Evolutionary conservation across 2,888 invertebrate species (phyloP).

Genomic region (Pyrrhia umbra): DNA sequence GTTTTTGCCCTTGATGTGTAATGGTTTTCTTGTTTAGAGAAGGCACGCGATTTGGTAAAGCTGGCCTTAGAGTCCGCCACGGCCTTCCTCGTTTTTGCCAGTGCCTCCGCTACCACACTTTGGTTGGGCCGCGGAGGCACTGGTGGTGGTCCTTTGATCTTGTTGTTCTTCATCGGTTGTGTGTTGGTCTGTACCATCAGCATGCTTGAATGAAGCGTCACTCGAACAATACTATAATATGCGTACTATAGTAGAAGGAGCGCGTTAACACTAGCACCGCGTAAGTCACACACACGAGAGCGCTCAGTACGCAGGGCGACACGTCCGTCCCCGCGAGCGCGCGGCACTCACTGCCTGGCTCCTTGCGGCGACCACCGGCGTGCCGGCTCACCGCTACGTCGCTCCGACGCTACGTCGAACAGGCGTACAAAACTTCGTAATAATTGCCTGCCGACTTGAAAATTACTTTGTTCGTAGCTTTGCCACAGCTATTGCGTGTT

Average conservation of each 20-base stretch:
- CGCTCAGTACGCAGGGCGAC: slow-evolving; percentile 72
- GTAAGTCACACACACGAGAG: slow-evolving; percentile 77
- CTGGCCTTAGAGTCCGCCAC: slow-evolving; percentile 87
- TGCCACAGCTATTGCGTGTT: slow-evolving; percentile 61
- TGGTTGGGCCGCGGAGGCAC: slow-evolving; percentile 95
- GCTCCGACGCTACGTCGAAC: slow-evolving; percentile 35
- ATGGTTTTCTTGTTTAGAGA: slow-evolving; percentile 78
- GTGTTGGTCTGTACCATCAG: slow-evolving; percentile 90
- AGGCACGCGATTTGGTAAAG: slow-evolving; percentile 82
- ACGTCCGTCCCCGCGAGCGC: slow-evolving; percentile 80
- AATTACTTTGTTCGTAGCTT: slow-evolving; percentile 57
- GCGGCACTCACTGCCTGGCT: slow-evolving; percentile 76
- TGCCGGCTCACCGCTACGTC: slow-evolving; percentile 49
- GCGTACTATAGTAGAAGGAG: slow-evolving; percentile 87
- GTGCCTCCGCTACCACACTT: slow-evolving; percentile 93
- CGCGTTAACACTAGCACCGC: slow-evolving; percentile 80
- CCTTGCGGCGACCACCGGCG: slow-evolving; percentile 58
- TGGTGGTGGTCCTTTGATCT: slow-evolving; percentile 92
- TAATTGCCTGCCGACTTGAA: slow-evolving; percentile 47
- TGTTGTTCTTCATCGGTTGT: slow-evolving; percentile 88
- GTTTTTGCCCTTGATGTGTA: slow-evolving; percentile 81
- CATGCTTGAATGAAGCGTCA: slow-evolving; percentile 84
- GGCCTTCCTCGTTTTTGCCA: slow-evolving; percentile 91
- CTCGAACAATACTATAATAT: slow-evolving; percentile 88
- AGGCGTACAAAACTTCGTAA: slow-evolving; percentile 43